These are phyloP conservation scores for Taenioides sp. DNA, from an alignment of 2,797 vertebrate genomes.

Conservation along the genomic window DNA sequence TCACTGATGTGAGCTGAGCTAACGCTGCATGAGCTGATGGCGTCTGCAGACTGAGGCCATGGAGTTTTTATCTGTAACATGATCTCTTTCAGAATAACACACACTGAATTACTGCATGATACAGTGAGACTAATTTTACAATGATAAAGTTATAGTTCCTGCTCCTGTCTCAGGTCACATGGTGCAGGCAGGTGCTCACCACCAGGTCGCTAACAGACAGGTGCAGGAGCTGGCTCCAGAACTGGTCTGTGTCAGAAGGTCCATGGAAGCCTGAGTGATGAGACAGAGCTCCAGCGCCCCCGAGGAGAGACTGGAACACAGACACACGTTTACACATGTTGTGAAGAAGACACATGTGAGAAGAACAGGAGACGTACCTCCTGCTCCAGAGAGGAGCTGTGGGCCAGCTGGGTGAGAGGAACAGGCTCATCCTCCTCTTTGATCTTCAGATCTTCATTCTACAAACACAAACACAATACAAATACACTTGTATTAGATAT, in stretches of 20 bases:
- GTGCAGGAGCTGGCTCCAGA: constrained; percentile 75
- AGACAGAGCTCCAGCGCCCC: constrained; percentile 45
- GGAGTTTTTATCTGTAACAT: neutral
- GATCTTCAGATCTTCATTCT: constrained; percentile 54
- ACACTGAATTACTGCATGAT: neutral
- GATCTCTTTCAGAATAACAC: too few species aligned
- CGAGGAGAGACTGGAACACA: constrained; percentile 61
- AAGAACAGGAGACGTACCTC: constrained; percentile 57
- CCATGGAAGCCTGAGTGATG: constrained; percentile 57
- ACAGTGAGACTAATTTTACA: neutral
- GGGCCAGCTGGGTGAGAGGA: constrained; percentile 63
- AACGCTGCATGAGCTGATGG: too few species aligned
- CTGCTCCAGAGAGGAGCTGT: constrained; percentile 72
- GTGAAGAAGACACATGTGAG: neutral
- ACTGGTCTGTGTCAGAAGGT: constrained; percentile 60
- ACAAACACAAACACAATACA: constrained; percentile 5
- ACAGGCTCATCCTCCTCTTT: constrained; percentile 64
- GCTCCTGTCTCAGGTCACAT: neutral
- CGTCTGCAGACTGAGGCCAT: too few species aligned
- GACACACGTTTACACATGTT: neutral
- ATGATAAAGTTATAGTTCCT: neutral
- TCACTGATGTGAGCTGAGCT: too few species aligned
- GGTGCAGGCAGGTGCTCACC: constrained; percentile 39
- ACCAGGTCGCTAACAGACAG: constrained; percentile 66
- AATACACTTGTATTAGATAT: neutral